These are phyloP conservation scores for Corythornis vintsioides DNA, from an alignment of 2,113 vertebrate species.

Conservation along the genomic window DNA sequence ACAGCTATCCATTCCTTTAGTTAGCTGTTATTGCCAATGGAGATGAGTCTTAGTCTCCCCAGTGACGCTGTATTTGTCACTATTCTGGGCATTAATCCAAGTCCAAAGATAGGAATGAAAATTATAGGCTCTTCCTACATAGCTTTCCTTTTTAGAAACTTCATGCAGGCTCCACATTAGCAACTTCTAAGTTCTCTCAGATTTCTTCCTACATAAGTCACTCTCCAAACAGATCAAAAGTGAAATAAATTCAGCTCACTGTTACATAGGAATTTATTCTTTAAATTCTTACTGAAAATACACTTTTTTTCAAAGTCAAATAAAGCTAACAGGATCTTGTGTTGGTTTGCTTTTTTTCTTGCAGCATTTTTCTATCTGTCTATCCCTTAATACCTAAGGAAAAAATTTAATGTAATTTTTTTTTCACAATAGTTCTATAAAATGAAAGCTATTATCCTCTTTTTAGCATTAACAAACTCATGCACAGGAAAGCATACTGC, in stretches of 20 bases:
- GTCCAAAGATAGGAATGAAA: slow-evolving; percentile 79
- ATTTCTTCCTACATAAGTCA: slow-evolving; percentile 66
- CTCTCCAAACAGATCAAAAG: slow-evolving; percentile 47
- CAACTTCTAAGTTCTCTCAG: slow-evolving; percentile 66
- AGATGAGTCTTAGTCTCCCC: slow-evolving; percentile 69
- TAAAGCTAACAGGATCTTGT: neutral
- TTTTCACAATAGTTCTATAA: neutral
- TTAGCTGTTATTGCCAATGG: slow-evolving; percentile 40
- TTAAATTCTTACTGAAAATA: slow-evolving; percentile 8
- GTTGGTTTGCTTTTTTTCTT: neutral
- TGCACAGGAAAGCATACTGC: neutral
- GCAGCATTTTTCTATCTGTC: neutral
- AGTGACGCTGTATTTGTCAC: slow-evolving; percentile 68
- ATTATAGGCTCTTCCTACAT: slow-evolving; percentile 82
- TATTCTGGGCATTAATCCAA: slow-evolving; percentile 81
- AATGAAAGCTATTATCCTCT: neutral
- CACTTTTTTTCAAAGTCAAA: neutral
- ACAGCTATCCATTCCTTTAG: slow-evolving; percentile 51
- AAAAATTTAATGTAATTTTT: neutral
- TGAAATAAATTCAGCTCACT: slow-evolving; percentile 48
- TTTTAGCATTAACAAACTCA: neutral
- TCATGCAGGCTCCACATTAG: slow-evolving; percentile 68
- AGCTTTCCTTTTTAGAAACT: slow-evolving; percentile 76
- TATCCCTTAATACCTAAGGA: neutral
- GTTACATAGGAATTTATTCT: neutral